Evolutionary conservation across 2,113 vertebrate genomes (phyloP), one percentile per base, ranked within the genome.

Genomic region (Neolamprologus toae): DNA sequence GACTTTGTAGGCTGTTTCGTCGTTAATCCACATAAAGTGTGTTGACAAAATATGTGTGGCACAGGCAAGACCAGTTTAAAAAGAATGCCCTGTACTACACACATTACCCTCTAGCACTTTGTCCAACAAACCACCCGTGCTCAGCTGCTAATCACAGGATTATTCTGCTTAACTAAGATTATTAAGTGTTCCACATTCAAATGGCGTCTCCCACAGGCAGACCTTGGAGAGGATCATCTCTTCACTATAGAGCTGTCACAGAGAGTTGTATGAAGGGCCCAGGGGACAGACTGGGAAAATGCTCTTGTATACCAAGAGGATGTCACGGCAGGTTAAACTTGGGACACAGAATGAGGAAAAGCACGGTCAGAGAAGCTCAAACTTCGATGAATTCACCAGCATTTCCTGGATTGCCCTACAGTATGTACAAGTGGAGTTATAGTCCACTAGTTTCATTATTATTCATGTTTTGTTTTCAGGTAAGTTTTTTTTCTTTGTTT

Each of bases 101-200:
- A 33, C 31, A 55, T 85, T 87, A 51, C 76, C 84, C 61, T 88
- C 51, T 35, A 79, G 82, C 80, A 63, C 63, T 21, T 55, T 88
- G 68, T 63, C 31, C 82, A 89, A 57, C 78, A 90, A 81, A 81
- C 73, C 76, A 83, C 66, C 84, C 31, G 82, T 35, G 61, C 88
- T 95, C 89, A 92, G 90, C 92, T 92, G 84, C 90, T 95, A 94
- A 94, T 95, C 92, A 91, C 87, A 53, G 95, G 95, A 96, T 96
- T 96, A 96, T 84, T 93, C 87, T 51, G 80, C 88, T 92, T 80
- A 90, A 87, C 92, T 95, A 96, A 96, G 88, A 90, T 93, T 95
- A 94, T 96, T 95, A 96, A 76, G 85, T 78, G 89, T 92, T 93
- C 92, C 81, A 76, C 88, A 89, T 94, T 94, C 83, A 90, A 89